Conservation (phyloP, 2,113 vertebrate genomes). For the human (Homo sapiens) region GRCh38 chr13:101948001-101948500, state of each 20-base stretch:
- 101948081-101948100: not conserved
- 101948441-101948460: too few species aligned
- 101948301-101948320: not conserved
- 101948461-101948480: too few species aligned
- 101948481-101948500: not conserved
- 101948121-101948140: not conserved
- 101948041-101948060: not conserved
- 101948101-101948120: not conserved
- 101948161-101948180: not conserved
- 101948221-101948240: not conserved
- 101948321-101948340: not conserved
- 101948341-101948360: not conserved
- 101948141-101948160: not conserved
- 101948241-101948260: constrained; percentile 3
- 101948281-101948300: not conserved
- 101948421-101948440: too few species aligned
- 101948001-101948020: not conserved
- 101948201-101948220: not conserved
- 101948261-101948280: not conserved
- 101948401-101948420: not conserved
- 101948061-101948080: not conserved
- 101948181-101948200: not conserved
- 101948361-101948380: not conserved
- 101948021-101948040: not conserved
- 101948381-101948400: not conserved